Percentiles rank a stretch among this genome's conserved stretches.
Evolutionary conservation across 1,140 invertebrate species (phyloP).

Genomic region (Lethocerus indicus): DNA sequence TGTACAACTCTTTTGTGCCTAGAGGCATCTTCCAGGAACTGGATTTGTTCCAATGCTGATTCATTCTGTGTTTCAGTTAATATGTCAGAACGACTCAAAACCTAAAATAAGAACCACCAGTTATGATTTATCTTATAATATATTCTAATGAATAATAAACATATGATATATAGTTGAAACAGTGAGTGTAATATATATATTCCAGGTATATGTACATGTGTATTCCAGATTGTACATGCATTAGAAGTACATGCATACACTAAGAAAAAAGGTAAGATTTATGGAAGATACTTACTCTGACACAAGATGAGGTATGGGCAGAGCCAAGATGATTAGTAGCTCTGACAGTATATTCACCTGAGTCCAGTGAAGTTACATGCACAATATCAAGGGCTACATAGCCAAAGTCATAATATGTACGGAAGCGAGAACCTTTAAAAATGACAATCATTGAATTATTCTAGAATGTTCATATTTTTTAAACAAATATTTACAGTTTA

Average conservation of each 20-base stretch:
- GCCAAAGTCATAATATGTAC: conserved; percentile 90
- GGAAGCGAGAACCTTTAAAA: conserved; percentile 52
- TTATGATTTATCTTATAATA: neutral
- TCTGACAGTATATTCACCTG: conserved; percentile 82
- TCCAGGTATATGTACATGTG: too few relatives aligned
- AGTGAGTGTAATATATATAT: neutral
- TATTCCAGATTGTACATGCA: too few relatives aligned
- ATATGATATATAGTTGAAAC: neutral
- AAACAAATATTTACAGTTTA: too few relatives aligned
- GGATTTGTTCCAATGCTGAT: conserved; percentile 84
- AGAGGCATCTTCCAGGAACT: conserved; percentile 79
- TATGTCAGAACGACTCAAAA: conserved; percentile 67
- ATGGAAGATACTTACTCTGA: conserved; percentile 38
- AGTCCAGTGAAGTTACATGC: conserved; percentile 69
- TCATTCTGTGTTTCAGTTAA: conserved; percentile 90
- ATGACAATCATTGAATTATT: neutral
- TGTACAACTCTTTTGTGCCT: conserved; percentile 46
- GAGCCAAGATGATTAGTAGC: conserved; percentile 86
- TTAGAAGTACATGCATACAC: too few relatives aligned
- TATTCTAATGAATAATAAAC: neutral
- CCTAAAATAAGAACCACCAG: conserved; percentile 16
- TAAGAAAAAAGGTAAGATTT: too few relatives aligned
- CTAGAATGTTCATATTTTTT: too few relatives aligned
- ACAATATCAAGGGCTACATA: conserved; percentile 83
- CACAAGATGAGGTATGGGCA: conserved; percentile 77